Percentiles rank a stretch among this genome's conserved stretches.
Conservation (phyloP, 2,113 vertebrate genomes). For the Chelonoidis abingdonii region DNA sequence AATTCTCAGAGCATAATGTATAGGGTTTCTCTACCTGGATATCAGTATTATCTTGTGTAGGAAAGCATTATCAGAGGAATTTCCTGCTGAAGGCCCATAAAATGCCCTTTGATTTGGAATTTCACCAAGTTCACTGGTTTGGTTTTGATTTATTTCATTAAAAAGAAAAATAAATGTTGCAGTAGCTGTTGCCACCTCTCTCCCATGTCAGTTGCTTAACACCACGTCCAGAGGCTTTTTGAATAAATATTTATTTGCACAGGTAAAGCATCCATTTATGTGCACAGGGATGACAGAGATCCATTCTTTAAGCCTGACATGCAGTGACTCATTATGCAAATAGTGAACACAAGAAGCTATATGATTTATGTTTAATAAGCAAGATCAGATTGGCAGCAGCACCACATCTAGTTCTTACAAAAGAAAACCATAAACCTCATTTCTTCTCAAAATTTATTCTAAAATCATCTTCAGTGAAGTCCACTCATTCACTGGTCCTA, state of each 20-base stretch:
- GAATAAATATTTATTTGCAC: not conserved
- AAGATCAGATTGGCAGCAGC: not conserved
- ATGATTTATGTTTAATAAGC: not conserved
- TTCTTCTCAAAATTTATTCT: not conserved
- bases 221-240: not conserved
- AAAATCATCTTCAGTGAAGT: not conserved
- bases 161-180: not conserved
- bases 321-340: rapidly evolving
- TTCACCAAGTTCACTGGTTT: not conserved
- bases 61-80: not conserved
- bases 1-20: not conserved
- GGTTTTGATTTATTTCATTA: not conserved
- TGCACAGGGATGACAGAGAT: not conserved
- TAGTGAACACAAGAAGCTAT: not conserved
- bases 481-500: not conserved
- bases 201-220: not conserved
- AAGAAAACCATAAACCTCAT: not conserved
- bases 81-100: not conserved
- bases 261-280: not conserved
- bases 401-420: not conserved
- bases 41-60: not conserved
- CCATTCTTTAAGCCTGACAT: not conserved
- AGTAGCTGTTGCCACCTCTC: not conserved
- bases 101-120: not conserved
- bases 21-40: not conserved